phyloP scores from a whole-genome alignment of 2,113 vertebrate genomes.

The Arizona elegans region DNA sequence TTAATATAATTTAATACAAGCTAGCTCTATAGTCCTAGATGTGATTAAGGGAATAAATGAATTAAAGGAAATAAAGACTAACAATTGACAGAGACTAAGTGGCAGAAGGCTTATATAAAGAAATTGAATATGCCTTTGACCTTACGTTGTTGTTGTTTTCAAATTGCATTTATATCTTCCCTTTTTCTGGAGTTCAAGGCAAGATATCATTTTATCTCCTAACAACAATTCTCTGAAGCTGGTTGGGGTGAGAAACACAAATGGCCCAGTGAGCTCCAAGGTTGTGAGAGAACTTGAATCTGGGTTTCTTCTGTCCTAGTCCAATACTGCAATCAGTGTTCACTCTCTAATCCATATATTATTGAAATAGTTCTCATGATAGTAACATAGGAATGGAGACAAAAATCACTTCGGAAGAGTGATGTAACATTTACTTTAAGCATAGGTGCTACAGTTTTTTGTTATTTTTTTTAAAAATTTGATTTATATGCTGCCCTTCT shows the following conservation, averaged over 20 bases:
- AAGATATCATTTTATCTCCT: neutral
- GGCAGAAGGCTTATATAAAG: neutral
- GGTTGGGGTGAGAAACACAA: neutral
- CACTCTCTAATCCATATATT: neutral
- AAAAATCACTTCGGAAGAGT: neutral
- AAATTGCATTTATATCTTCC: neutral
- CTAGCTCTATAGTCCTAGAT: neutral
- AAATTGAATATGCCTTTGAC: neutral
- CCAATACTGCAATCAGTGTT: neutral
- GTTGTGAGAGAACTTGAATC: neutral
- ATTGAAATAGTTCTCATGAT: neutral
- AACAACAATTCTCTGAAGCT: neutral
- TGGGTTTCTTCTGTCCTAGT: neutral
- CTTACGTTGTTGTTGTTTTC: neutral
- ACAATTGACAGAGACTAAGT: neutral
- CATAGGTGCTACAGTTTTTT: neutral
- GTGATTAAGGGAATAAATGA: neutral
- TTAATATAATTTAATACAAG: neutral
- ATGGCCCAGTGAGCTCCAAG: neutral
- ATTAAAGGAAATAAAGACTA: neutral
- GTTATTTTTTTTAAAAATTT: too few relatives aligned
- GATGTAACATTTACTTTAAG: neutral
- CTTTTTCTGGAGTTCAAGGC: neutral
- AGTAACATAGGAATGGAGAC: neutral
- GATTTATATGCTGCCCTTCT: too few relatives aligned